phyloP scores from a whole-genome alignment of 1,140 invertebrate species.

The Wasmannia auropunctata region DNA sequence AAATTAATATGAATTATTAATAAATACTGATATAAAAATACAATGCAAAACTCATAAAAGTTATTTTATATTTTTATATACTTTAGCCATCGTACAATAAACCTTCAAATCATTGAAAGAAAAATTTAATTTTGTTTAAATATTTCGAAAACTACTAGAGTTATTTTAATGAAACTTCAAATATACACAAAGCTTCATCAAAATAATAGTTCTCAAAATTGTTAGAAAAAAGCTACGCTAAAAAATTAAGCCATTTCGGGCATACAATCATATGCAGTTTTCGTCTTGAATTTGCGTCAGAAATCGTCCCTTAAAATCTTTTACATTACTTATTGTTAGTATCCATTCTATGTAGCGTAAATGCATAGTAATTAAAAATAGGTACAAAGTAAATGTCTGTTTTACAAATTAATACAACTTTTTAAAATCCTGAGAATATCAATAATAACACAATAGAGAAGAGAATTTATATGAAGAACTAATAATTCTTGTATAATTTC shows the following conservation, averaged over 20 bases:
- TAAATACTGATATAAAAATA: neutral
- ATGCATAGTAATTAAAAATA: neutral
- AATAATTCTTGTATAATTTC: conserved; percentile 17
- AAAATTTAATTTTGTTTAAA: neutral
- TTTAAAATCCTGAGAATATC: neutral
- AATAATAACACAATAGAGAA: neutral
- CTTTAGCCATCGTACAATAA: neutral
- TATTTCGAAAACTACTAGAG: too few relatives aligned
- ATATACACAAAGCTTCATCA: too few relatives aligned
- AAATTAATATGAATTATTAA: neutral
- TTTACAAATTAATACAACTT: too few relatives aligned
- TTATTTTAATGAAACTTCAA: too few relatives aligned
- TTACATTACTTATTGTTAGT: too few relatives aligned
- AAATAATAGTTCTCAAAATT: too few relatives aligned
- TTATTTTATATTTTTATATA: neutral
- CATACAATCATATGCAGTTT: too few relatives aligned
- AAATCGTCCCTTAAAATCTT: too few relatives aligned
- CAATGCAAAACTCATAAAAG: too few relatives aligned
- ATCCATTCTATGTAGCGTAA: neutral
- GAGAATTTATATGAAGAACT: neutral
- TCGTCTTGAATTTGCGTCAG: too few relatives aligned
- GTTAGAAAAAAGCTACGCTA: too few relatives aligned
- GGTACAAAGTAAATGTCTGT: neutral
- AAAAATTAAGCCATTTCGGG: too few relatives aligned
- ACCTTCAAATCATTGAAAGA: neutral